These are phyloP conservation scores for Pristionchus arcanus DNA, from an alignment of 2,888 invertebrate genomes.

Conservation along the genomic window DNA sequence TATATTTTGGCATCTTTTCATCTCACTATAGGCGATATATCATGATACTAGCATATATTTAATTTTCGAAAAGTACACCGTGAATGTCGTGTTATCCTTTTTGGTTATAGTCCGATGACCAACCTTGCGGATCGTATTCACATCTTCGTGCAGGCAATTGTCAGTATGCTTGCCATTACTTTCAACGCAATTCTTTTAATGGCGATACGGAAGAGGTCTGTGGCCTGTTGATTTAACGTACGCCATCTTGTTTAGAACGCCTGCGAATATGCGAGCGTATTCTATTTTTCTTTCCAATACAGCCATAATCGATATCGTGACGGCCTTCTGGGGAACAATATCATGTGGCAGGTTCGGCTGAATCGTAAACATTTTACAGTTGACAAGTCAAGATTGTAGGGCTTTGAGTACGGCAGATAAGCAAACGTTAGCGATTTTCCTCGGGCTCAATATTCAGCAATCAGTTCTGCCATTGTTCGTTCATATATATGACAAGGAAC, in stretches of 20 bases:
- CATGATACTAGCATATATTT: no score
- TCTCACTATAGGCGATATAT: no score
- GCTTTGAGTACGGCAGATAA: background rate
- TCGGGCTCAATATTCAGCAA: background rate
- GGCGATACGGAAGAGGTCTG: background rate
- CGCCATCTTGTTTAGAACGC: background rate
- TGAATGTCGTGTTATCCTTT: no score
- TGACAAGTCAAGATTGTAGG: background rate
- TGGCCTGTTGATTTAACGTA: background rate
- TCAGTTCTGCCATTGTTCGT: background rate
- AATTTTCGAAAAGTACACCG: no score
- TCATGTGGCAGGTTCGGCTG: background rate
- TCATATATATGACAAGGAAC: background rate
- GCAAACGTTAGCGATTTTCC: background rate
- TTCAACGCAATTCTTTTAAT: background rate
- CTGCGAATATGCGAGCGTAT: background rate
- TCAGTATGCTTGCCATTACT: background rate
- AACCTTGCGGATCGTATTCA: background rate
- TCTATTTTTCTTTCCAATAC: background rate
- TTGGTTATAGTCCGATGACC: no score
- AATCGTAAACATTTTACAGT: background rate
- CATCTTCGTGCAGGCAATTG: background rate
- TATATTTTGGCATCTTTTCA: no score
- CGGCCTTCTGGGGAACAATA: background rate
- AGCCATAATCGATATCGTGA: background rate